A percentile compares a stretch with the other conserved stretches of the same genome.
These are phyloP conservation scores for Pseudomyrmex gracilis DNA, from an alignment of 1,140 invertebrate genomes.

Conservation along the genomic window DNA sequence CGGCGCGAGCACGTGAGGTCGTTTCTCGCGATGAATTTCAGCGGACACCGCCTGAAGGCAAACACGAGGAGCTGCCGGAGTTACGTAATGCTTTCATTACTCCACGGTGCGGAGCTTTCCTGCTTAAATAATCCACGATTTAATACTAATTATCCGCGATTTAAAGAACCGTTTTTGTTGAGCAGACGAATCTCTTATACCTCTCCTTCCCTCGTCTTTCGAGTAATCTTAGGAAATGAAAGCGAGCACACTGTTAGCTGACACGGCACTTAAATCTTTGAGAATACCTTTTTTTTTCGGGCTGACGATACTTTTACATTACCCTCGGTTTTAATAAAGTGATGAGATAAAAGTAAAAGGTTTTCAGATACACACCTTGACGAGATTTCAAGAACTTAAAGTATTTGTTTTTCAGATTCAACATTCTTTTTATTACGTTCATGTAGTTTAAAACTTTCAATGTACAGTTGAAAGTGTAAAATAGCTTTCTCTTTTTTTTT, in stretches of 20 bases:
- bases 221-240: conserved; percentile 8
- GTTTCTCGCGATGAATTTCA: conserved; percentile 62
- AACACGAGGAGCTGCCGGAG: conserved; percentile 47
- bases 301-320: not conserved
- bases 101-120: conserved; percentile 23
- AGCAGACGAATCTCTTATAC: not conserved
- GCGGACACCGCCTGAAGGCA: conserved; percentile 57
- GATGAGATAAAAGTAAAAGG: not conserved
- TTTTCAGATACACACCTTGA: not conserved
- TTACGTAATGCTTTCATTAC: conserved; percentile 61
- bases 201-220: not conserved
- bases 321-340: not conserved
- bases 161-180: conserved; percentile 5
- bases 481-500: not conserved
- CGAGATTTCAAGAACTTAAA: not conserved
- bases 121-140: conserved; percentile 58
- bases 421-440: not conserved
- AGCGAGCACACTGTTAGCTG: not conserved
- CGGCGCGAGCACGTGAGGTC: conserved; percentile 47
- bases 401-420: not conserved
- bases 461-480: not conserved
- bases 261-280: conserved; percentile 4
- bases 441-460: not conserved
- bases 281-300: not conserved
- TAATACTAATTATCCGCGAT: conserved; percentile 57